phyloP scores from a whole-genome alignment of 1,140 invertebrate species.

The Lasaia peninsularis region DNA sequence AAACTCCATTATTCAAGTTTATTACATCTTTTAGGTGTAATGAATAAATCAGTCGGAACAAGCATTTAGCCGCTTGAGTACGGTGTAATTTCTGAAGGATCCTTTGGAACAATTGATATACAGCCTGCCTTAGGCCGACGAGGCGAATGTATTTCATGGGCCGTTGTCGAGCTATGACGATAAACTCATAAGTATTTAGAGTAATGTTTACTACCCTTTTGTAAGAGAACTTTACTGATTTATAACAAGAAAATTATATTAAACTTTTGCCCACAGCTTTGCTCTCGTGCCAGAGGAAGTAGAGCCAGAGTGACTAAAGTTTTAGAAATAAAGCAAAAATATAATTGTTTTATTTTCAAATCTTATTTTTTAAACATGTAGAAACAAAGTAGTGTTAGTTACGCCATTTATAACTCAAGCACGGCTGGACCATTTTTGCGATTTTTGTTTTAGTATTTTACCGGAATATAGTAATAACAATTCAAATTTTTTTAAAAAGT shows the following conservation, averaged over 20 bases:
- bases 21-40: constrained; percentile 58
- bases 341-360: too few species aligned
- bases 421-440: too few species aligned
- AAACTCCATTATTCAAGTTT: constrained; percentile 27
- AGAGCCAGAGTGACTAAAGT: too few species aligned
- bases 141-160: constrained; percentile 34
- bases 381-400: too few species aligned
- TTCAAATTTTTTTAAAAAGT: too few species aligned
- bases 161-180: constrained; percentile 34
- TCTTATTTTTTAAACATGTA: too few species aligned
- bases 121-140: constrained; percentile 36
- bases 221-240: constrained; percentile 1
- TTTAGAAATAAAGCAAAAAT: too few species aligned
- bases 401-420: too few species aligned
- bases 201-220: constrained; percentile 3
- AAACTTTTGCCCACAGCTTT: too few species aligned
- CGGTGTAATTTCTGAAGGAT: constrained; percentile 57
- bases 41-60: constrained; percentile 62
- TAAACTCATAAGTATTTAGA: constrained; percentile 26
- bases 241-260: neutral
- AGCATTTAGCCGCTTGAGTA: constrained; percentile 34
- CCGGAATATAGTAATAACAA: too few species aligned
- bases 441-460: too few species aligned
- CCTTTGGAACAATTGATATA: constrained; percentile 54
- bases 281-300: too few species aligned